A percentile compares a stretch with the other conserved stretches of the same genome.
These are phyloP conservation scores for Puntigrus tetrazona DNA, from an alignment of 2,113 vertebrate species.

Conservation along the genomic window DNA sequence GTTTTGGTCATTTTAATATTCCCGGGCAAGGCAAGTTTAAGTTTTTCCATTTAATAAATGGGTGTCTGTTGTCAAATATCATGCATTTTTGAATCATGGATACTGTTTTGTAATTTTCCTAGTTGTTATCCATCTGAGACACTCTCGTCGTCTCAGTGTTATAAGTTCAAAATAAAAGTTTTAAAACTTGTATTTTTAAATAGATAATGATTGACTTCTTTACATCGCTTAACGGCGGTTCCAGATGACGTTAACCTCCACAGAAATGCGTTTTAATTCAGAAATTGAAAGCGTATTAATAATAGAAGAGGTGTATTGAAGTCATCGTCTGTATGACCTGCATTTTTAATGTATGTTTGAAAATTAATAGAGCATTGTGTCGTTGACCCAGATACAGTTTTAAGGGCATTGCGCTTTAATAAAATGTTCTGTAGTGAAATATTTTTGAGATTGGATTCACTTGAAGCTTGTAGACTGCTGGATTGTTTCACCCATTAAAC, in stretches of 20 bases:
- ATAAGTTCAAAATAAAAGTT: background rate
- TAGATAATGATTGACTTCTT: background rate
- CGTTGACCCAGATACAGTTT: background rate
- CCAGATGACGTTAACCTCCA: background rate
- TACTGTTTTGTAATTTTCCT: no score
- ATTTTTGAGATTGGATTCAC: background rate
- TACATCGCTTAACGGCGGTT: background rate
- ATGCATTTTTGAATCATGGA: no score
- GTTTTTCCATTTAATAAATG: no score
- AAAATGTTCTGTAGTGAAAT: background rate
- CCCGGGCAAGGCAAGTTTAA: no score
- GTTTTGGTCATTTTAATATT: background rate
- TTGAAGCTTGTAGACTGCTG: background rate
- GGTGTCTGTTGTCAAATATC: no score
- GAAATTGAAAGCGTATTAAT: constrained; percentile 15
- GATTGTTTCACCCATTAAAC: background rate
- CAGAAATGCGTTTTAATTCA: constrained; percentile 5
- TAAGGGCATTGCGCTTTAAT: background rate
- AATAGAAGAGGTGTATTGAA: background rate
- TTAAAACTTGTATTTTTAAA: background rate
- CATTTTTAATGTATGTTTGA: constrained; percentile 11
- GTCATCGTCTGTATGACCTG: background rate
- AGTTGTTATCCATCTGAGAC: no score
- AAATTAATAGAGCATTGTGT: background rate
- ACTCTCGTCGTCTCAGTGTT: background rate